Evolutionary conservation across 2,797 vertebrate genomes (phyloP), one percentile per base, ranked within the genome.

Genomic region (Mastacembelus armatus): DNA sequence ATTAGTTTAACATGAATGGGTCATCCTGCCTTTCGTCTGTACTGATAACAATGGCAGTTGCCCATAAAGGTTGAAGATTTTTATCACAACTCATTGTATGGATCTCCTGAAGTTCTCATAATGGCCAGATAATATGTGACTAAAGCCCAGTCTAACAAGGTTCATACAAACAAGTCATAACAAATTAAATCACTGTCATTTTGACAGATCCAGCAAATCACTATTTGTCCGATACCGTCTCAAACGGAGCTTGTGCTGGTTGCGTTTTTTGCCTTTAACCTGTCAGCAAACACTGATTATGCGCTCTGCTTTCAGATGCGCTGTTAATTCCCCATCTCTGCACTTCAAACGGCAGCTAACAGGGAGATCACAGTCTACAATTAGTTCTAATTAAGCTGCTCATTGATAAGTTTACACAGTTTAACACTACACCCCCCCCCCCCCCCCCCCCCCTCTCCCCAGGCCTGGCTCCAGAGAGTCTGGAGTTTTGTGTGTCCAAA

Each of bases 391-490:
- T 92, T 89, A 91, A 89, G 65, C 30, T n/a, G 16, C 63, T 67
- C 80, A 89, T 86, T 91, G 89, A 89, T 87, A 87, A 88, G 86
- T 92, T 93, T 85, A 91, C 90, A 86, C 78, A n/a, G n/a, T n/a
- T 72, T 66, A 70, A 74, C 27, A 21, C 83, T 74, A 86, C 86
- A 66, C 74, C 70, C 61, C 60, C n/a, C n/a, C n/a, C n/a, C n/a
- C n/a, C n/a, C n/a, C n/a, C n/a, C n/a, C n/a, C n/a, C n/a, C n/a
- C n/a, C n/a, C n/a, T n/a, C n/a, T n/a, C n/a, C n/a, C 8, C 43
- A 11, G 56, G 67, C 77, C 75, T 30, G 93, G 92, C 93, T 94
- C 93, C 94, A 87, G 51, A 71, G 63, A 86, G 93, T 94, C 92
- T 94, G 90, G 66, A 36, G 5, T 49, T 77, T 54, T 91, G 89